Evolutionary conservation across 1,140 invertebrate species (phyloP), one percentile per base, ranked within the genome.

Genomic region (Lepidotrigona ventralis): DNA sequence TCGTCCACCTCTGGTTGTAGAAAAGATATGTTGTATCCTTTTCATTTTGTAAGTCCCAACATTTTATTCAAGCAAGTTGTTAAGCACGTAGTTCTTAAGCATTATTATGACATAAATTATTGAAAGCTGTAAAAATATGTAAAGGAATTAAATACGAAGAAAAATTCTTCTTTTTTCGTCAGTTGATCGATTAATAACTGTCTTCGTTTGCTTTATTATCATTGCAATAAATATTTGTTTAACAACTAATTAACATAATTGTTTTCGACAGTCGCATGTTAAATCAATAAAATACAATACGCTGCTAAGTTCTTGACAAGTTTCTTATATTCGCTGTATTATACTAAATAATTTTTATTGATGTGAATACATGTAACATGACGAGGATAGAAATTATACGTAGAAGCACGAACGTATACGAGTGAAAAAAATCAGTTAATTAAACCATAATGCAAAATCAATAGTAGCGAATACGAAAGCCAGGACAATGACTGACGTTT

Each of bases 391-490:
- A 14, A 46, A 33, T 19, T 75, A n/a, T 17, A n/a, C 5, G 3
- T 33, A 66, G 33, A 21, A n/a, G 4, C 56, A 14, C 0, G 2
- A 46, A 70, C 53, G 17, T 83, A 51, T 53, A 70, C 9, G 21
- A 70, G 15, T 9, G 5, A 21, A 19, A 21, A 19, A 63, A 64
- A 66, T 26, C 51, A 14, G 53, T 66, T 66, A 46, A n/a, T 54
- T 66, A 75, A 81, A 66, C 19, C 8, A n/a, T 39, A 76, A 68
- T 73, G n/a, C 14, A 77, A 77, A 82, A 82, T 82, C 74, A 78
- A 82, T 82, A 82, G 70, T 17, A 78, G n/a, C 21, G 53, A 77
- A n/a, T 58, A 76, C 46, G 73, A 39, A 69, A 58, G 23, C n/a
- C 54, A 17, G 53, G n/a, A n/a, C 23, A 54, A 23, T 68, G 53